Percentiles rank a stretch among this genome's conserved stretches.
Conservation (phyloP, 2,113 vertebrate species). For the Azemiops feae region DNA sequence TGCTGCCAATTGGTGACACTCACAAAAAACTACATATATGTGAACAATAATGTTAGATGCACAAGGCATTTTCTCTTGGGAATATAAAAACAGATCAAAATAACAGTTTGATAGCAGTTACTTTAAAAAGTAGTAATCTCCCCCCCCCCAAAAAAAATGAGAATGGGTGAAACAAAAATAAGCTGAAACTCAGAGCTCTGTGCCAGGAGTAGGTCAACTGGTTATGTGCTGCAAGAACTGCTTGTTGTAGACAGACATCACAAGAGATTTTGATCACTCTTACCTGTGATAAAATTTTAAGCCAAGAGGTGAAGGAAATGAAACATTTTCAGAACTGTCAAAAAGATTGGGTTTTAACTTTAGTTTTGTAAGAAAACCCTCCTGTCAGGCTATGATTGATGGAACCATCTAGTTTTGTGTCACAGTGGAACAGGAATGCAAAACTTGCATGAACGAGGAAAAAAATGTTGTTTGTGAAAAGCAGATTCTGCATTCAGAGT, state of each 20-base stretch:
- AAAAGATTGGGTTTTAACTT: constrained; percentile 31
- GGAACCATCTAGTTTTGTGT: constrained; percentile 45
- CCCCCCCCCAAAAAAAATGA: background rate
- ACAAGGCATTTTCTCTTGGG: background rate
- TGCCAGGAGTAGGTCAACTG: background rate
- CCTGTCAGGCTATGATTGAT: constrained; percentile 35
- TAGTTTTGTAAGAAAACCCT: constrained; percentile 22
- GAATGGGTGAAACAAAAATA: background rate
- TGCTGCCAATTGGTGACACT: background rate
- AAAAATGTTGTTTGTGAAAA: background rate
- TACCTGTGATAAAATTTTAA: constrained; percentile 28
- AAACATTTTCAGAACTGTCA: constrained; percentile 31
- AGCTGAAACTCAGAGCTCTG: background rate
- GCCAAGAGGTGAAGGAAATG: constrained; percentile 25
- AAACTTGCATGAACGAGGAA: constrained; percentile 9
- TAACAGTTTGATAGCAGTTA: background rate
- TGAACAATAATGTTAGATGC: background rate
- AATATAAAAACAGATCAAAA: background rate
- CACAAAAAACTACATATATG: background rate
- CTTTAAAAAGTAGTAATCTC: background rate
- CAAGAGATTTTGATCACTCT: constrained; percentile 29
- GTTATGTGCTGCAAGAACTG: background rate
- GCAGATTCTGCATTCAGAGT: background rate
- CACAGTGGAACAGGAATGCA: constrained; percentile 31
- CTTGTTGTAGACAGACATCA: constrained; percentile 11